Conservation (phyloP, 2,797 vertebrate species). For the Sebastes dallii region DNA sequence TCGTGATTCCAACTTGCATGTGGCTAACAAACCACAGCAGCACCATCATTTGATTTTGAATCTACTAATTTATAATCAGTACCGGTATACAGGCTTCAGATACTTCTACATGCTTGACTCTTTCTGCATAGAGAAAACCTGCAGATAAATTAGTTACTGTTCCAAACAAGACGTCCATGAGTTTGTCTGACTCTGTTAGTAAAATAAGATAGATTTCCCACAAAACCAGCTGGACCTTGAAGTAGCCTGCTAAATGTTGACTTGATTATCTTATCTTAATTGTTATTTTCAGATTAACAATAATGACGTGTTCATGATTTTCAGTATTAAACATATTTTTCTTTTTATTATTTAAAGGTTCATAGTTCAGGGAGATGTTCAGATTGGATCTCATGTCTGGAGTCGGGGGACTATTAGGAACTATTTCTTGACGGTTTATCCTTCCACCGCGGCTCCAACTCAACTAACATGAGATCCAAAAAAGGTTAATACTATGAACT, state of each 20-base stretch:
- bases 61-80: neutral
- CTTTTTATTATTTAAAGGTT: neutral
- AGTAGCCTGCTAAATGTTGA: neutral
- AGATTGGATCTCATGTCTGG: neutral
- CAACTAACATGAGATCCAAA: neutral
- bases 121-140: neutral
- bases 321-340: slow-evolving; percentile 12
- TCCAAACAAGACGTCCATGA: neutral
- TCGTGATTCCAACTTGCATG: neutral
- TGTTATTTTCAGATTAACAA: neutral
- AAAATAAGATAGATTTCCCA: neutral
- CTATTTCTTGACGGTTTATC: neutral
- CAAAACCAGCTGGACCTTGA: neutral
- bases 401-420: neutral
- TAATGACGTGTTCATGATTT: neutral
- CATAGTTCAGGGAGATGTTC: neutral
- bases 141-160: neutral
- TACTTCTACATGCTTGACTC: neutral
- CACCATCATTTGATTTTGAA: neutral
- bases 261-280: neutral
- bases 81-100: neutral
- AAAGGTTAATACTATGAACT: neutral
- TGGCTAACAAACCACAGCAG: neutral
- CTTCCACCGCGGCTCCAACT: neutral
- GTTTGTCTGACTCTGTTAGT: neutral